Evolutionary conservation across 1,140 invertebrate genomes (phyloP), one percentile per base, ranked within the genome.

Genomic region (Monochamus saltuarius): DNA sequence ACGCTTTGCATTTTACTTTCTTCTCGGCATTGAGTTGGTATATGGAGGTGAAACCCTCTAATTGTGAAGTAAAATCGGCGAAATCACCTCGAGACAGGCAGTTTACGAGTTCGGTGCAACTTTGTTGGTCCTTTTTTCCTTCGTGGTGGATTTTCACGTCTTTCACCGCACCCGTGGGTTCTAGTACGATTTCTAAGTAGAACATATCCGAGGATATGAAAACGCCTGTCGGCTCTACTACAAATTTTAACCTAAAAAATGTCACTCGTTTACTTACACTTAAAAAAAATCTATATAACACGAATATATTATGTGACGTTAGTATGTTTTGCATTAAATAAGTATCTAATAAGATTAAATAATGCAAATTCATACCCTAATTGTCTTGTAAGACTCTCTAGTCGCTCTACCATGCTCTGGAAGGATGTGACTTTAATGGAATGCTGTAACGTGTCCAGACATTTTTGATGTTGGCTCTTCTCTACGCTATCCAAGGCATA

Each of bases 181-280:
- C 70, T 34, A 97, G 79, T 36, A 92, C 73, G 61, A 98, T 90
- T 82, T 97, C 94, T 62, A 98, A 83, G 75, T 94, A 96, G 77
- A 97, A 98, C 94, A 97, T 97, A 75, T 97, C 94, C 0, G 92
- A 95, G 19, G 91, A 95, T 77, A 97, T 95, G 70, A 95, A 95
- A 37, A 87, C 86, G 40, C 85, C 89, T 65, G 84, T 83, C 70
- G 81, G 83, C 54, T 87, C 86, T 54, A 85, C 81, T 68, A 87
- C 85, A 75, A 91, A 92, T 73, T 89, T 90, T 66, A 94, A 82
- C 9, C 89, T 91, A 73, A 66, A 83, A 80, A 56, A 64, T 45
- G 64, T 63, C 59, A 63, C 34, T 45, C 35, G n/a, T n/a, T n/a
- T n/a, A n/a, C 16, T 13, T 35, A n/a, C 46, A 9, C 13, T n/a